These are phyloP conservation scores for Formica exsecta DNA, from an alignment of 1,140 invertebrate species.

Conservation along the genomic window DNA sequence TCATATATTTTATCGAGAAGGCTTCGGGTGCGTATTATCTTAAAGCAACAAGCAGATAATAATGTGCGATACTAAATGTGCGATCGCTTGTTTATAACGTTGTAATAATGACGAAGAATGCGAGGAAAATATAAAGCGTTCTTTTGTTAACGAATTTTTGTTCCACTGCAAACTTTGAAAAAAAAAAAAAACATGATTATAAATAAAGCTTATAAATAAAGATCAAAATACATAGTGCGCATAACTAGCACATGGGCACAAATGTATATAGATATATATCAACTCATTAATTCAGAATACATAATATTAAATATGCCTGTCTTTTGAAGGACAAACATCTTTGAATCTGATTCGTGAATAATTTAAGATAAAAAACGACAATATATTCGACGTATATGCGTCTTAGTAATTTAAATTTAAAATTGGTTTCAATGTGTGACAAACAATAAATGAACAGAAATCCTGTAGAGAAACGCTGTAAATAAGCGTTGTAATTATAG, in stretches of 20 bases:
- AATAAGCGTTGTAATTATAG: background rate
- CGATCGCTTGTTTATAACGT: background rate
- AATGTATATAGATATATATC: no score
- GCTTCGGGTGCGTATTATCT: background rate
- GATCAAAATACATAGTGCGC: background rate
- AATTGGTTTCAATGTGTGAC: background rate
- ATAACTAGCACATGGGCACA: background rate
- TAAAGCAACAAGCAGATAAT: no score
- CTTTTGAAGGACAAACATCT: background rate
- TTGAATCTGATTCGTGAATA: background rate
- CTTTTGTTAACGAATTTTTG: background rate
- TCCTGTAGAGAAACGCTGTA: background rate
- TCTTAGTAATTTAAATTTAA: conserved; percentile 17
- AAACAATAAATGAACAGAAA: background rate
- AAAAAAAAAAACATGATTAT: background rate
- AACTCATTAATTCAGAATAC: no score
- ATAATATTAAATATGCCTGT: no score
- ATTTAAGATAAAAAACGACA: background rate
- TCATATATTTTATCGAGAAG: background rate
- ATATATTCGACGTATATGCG: background rate
- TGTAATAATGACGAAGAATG: background rate
- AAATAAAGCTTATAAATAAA: background rate
- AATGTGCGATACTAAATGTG: background rate
- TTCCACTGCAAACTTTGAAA: background rate
- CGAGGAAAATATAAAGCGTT: background rate